A percentile compares a stretch with the other conserved stretches of the same genome.
Conservation (phyloP, 1,140 invertebrate species). For the Cydia pomonella region DNA sequence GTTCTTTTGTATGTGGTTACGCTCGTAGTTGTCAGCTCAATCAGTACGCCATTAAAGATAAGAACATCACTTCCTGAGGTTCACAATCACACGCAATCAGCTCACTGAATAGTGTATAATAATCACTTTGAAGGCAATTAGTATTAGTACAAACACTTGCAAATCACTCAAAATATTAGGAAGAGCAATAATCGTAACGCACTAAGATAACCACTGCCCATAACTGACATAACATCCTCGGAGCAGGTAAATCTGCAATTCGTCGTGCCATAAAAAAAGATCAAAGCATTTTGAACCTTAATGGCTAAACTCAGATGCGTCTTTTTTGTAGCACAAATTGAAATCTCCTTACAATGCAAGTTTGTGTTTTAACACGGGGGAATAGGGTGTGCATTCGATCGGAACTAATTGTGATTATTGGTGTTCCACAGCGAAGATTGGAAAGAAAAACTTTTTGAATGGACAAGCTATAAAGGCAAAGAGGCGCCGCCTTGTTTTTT, state of each 20-base stretch:
- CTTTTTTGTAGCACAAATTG: slow-evolving; percentile 31
- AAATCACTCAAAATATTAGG: slow-evolving; percentile 21
- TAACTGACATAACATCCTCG: slow-evolving; percentile 31
- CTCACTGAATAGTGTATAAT: background rate
- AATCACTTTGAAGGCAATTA: background rate
- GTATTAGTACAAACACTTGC: background rate
- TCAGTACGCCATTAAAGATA: slow-evolving; percentile 5
- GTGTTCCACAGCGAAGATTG: slow-evolving; percentile 45
- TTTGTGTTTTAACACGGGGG: slow-evolving; percentile 38
- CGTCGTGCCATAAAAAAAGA: slow-evolving; percentile 39
- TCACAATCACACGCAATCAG: background rate
- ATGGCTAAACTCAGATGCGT: slow-evolving; percentile 23
- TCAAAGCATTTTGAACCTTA: slow-evolving; percentile 36
- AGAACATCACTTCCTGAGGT: background rate
- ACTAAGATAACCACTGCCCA: slow-evolving; percentile 5
- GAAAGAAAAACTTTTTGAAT: slow-evolving; percentile 44
- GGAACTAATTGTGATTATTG: slow-evolving; percentile 42
- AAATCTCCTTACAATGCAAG: slow-evolving; percentile 18
- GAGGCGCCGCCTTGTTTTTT: slow-evolving; percentile 31
- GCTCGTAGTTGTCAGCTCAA: background rate
- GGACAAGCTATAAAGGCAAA: slow-evolving; percentile 34
- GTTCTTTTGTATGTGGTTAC: background rate
- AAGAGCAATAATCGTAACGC: slow-evolving; percentile 12
- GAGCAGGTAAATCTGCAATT: slow-evolving; percentile 61
- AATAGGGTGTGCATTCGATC: slow-evolving; percentile 38